Conservation (phyloP, 2,113 vertebrate genomes). For the Sclerurus mexicanus region DNA sequence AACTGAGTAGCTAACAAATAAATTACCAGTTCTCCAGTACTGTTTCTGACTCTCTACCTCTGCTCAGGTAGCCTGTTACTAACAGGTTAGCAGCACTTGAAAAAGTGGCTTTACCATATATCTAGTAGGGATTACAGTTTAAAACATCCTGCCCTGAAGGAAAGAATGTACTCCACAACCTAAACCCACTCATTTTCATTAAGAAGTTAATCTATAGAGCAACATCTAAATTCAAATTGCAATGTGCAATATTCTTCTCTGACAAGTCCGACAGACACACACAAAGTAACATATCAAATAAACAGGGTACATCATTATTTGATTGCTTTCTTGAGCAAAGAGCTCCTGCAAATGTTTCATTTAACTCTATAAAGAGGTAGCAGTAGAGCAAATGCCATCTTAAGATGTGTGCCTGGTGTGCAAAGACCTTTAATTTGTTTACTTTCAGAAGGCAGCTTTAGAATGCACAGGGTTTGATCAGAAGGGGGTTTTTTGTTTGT, state of each 20-base stretch:
- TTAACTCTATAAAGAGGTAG: not conserved
- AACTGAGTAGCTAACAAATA: not conserved
- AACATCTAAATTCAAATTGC: not conserved
- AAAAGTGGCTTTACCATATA: not conserved
- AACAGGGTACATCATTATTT: not conserved
- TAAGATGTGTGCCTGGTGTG: not conserved
- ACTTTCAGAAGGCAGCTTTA: conserved; percentile 38
- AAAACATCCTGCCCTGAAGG: not conserved
- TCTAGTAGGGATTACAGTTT: not conserved
- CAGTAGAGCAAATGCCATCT: not conserved
- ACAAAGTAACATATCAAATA: not conserved
- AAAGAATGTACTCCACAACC: not conserved
- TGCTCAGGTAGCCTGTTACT: not conserved
- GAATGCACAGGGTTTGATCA: conserved; percentile 16
- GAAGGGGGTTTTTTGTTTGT: not conserved
- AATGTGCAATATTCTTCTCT: not conserved
- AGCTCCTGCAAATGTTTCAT: not conserved
- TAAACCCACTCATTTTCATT: not conserved
- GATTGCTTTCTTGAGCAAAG: not conserved
- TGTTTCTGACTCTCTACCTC: not conserved
- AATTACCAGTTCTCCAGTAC: not conserved
- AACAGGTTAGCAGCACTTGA: not conserved
- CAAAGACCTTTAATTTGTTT: conserved; percentile 49
- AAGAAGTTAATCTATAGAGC: not conserved
- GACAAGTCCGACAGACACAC: not conserved